Base-by-base conservation (phyloP, 2,888 invertebrate genomes). In the Ophion obscuratus region DNA sequence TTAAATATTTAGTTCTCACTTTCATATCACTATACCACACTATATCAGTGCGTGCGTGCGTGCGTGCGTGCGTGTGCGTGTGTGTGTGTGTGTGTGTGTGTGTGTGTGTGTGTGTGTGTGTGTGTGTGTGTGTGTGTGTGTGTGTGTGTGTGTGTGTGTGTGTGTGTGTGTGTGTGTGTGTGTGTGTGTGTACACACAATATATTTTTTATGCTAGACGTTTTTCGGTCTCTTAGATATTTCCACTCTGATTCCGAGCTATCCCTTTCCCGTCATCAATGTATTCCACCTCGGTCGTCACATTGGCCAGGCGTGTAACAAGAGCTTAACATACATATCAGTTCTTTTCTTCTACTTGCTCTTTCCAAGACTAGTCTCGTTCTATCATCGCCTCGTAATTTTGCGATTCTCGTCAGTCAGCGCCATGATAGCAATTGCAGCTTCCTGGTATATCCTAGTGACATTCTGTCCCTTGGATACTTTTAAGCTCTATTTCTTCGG, bases 271-370 rank as follows among this genome's bases (percentile, higher is more conserved):
- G 74, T 47, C 78, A 74, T 79, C 61, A 74, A 83, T 83, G 68
- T 71, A 83, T 77, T 78, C 73, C 73, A 61, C 79, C 24, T 74
- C 68, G 73, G 59, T 74, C 36, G 83, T 73, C 70, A 59, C 67
- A 64, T 64, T 36, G 27, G 59, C 11, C 40, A 24, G 47, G 68
- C 68, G 74, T 70, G 68, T 62, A 47, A 77, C 62, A 31, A 79
- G 47, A 67, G 47, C 44, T 76, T 67, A 17, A 62, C 40, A n/a
- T 57, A 64, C 64, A 47, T 14, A 61, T 73, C 77, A 59, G 67
- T 61, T 67, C 40, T 77, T 57, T 40, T 24, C 47, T 14, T 57
- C 6, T 62, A n/a, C 47, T 20, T 4, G 17, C 40, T n/a, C 36
- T n/a, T 61, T 57, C 20, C 40, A 57, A 17, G 47, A 53, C 31